phyloP scores from a whole-genome alignment of 2,797 vertebrate genomes.

The Malurus leucopterus region DNA sequence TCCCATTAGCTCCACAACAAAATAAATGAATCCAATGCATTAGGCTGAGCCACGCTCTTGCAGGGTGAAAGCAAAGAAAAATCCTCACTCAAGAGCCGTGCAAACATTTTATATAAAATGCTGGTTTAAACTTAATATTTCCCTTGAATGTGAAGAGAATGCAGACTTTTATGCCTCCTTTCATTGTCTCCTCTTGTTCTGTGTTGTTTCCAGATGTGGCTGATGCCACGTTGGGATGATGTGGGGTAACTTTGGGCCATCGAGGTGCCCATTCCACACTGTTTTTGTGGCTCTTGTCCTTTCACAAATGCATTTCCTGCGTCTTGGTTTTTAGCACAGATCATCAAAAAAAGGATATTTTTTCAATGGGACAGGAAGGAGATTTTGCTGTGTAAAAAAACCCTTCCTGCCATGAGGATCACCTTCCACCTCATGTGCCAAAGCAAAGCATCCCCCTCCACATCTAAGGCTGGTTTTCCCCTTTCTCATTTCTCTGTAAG shows the following conservation, averaged over 20 bases:
- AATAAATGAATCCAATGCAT: slow-evolving; percentile 38
- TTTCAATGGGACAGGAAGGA: neutral
- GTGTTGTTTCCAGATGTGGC: neutral
- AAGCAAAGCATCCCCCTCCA: neutral
- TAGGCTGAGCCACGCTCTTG: neutral
- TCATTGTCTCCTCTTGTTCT: too few species aligned
- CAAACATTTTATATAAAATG: neutral
- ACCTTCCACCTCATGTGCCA: neutral
- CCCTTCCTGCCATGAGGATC: accelerated
- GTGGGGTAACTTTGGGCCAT: accelerated
- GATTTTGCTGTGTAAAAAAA: neutral
- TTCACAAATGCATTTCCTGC: neutral
- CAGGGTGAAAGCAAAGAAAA: neutral
- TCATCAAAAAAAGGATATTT: neutral
- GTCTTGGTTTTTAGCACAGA: neutral
- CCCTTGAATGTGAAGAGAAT: neutral
- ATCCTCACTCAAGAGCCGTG: neutral
- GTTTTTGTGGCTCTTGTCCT: neutral
- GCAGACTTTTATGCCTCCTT: neutral
- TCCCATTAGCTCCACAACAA: slow-evolving; percentile 41
- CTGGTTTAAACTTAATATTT: neutral
- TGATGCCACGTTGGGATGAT: accelerated
- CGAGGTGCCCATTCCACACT: neutral
- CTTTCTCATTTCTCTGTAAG: neutral
- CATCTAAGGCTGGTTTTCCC: neutral